These are phyloP conservation scores for Resseliella maxima DNA, from an alignment of 2,888 invertebrate genomes.

Conservation along the genomic window DNA sequence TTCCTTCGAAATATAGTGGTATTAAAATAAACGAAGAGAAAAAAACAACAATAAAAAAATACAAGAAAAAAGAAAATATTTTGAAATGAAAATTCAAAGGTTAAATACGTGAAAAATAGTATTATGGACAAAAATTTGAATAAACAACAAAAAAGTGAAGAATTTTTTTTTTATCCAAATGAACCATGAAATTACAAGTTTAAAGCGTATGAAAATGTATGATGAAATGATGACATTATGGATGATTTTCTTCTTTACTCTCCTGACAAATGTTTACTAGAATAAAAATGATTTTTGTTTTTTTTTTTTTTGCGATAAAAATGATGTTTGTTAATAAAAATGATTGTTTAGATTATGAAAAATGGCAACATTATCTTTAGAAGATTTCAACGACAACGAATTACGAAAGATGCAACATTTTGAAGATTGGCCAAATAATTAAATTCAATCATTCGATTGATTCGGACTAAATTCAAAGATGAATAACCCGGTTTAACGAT, in stretches of 20 bases:
- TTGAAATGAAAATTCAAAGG: neutral
- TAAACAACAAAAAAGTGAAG: neutral
- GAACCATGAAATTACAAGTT: neutral
- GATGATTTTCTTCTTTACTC: neutral
- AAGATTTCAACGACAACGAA: too few relatives aligned
- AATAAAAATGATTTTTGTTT: neutral
- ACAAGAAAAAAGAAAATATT: neutral
- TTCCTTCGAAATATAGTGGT: neutral
- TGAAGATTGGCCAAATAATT: too few relatives aligned
- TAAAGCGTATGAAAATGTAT: slow-evolving; percentile 2
- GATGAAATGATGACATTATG: slow-evolving; percentile 1
- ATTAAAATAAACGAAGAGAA: neutral
- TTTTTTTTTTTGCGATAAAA: neutral
- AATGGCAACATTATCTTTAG: too few relatives aligned
- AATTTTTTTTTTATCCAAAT: neutral
- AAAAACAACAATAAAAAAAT: neutral
- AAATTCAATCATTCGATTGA: too few relatives aligned
- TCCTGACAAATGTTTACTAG: neutral
- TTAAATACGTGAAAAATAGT: neutral
- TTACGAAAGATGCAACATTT: too few relatives aligned
- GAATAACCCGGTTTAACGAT: neutral
- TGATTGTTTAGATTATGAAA: too few relatives aligned
- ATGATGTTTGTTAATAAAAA: neutral
- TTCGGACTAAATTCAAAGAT: neutral
- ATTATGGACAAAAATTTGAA: neutral